Conservation (phyloP, 2,113 vertebrate species). For the Apodemus sylvaticus region DNA sequence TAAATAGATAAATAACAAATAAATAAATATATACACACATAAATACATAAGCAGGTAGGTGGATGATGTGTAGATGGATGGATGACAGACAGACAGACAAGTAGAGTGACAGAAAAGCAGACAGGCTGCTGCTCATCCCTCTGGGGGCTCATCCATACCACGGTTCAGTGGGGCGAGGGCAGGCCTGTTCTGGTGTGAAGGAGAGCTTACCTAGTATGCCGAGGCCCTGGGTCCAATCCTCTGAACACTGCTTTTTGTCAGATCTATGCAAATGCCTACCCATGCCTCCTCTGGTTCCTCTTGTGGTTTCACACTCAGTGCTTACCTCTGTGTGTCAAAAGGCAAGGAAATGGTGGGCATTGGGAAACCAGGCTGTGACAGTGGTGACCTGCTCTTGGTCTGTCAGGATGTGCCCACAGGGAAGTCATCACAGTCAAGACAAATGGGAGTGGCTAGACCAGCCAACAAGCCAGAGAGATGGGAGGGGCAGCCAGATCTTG, state of each 20-base stretch:
- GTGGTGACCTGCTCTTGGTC: background rate
- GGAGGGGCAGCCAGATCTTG: accelerated
- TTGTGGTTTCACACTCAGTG: background rate
- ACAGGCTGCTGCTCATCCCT: background rate
- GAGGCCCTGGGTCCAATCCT: background rate
- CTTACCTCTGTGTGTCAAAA: background rate
- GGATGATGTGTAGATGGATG: background rate
- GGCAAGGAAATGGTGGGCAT: background rate
- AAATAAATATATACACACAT: too few relatives aligned
- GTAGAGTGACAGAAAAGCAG: background rate
- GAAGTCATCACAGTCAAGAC: background rate
- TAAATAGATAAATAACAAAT: too few relatives aligned
- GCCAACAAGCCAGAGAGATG: too few relatives aligned
- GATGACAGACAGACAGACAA: background rate
- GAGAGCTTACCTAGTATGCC: background rate
- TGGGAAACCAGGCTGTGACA: background rate
- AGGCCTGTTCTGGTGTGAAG: background rate
- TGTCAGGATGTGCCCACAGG: background rate
- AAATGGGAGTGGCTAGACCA: accelerated
- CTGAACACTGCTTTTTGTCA: background rate
- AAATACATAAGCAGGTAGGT: accelerated
- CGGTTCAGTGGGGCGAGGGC: background rate
- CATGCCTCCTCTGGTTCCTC: background rate
- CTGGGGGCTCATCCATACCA: background rate
- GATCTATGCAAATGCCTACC: background rate